phyloP scores from a whole-genome alignment of 2,797 vertebrate species.

The Acrocephalus scirpaceus region DNA sequence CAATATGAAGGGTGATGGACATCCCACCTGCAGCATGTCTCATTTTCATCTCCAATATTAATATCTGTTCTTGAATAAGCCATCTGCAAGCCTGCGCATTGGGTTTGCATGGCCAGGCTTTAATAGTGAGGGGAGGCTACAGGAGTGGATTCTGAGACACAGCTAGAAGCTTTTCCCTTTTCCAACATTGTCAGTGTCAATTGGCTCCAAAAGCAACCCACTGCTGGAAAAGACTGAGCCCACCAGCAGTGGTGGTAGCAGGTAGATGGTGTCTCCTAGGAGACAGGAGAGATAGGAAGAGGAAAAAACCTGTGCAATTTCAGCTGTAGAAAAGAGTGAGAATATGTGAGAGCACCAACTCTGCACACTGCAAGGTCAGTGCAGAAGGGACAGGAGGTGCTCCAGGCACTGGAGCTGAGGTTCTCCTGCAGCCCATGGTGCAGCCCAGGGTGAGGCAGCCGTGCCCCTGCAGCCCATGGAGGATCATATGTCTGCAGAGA shows the following conservation, averaged over 20 bases:
- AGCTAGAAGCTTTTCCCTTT: neutral
- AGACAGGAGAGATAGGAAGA: neutral
- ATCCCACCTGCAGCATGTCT: neutral
- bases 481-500: neutral
- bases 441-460: neutral
- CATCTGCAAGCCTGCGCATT: neutral
- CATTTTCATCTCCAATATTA: neutral
- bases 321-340: neutral
- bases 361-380: neutral
- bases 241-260: neutral
- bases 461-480: neutral
- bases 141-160: neutral
- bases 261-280: neutral
- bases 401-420: neutral
- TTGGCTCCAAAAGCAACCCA: accelerated
- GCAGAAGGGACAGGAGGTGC: accelerated
- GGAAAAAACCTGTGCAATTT: too few relatives aligned
- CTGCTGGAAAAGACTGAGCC: neutral
- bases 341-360: neutral
- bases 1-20: neutral
- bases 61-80: neutral
- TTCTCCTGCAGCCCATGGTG: neutral
- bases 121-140: accelerated
- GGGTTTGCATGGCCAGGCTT: neutral
- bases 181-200: accelerated